Evolutionary conservation across 2,888 invertebrate genomes (phyloP), one percentile per base, ranked within the genome.

Genomic region (Pollenia angustigena): DNA sequence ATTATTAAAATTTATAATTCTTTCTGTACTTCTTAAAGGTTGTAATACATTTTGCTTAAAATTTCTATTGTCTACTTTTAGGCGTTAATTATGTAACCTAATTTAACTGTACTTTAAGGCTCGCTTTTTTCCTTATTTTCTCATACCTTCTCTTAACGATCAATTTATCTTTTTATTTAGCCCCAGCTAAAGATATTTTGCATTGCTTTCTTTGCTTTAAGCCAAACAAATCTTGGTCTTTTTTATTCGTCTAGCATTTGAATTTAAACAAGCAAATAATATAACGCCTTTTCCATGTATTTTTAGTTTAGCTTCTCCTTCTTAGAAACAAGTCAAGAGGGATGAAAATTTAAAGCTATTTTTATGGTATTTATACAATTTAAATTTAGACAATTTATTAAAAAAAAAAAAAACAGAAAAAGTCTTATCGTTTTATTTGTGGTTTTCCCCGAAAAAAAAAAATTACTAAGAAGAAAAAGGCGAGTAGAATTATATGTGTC

Each of bases 231-330:
- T 71, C 64, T 72, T 50, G 44, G 71, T 50, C 14, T 75, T 69
- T 52, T 23, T 64, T 48, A n/a, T n/a, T 66, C 52, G 69, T 83
- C 54, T 75, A 9, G n/a, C 11, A 81, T 81, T 86, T 75, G 1
- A 66, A 50, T 58, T 50, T 82, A 64, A 79, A 79, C 74, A 60
- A 85, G 56, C 50, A 79, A 64, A 79, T 62, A 60, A 74, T 68
- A 66, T 69, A 64, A 79, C 85, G 85, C 85, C 82, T 76, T 82
- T 86, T 80, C 64, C 62, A 79, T 85, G 85, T 82, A 56, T 62
- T 68, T 48, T 12, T 54, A 78, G 8, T 60, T 62, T 42, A 40
- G 14, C 18, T 12, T 40, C 7, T n/a, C 11, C 44, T 14, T 56
- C 4, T 44, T 44, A 4, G 12, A 11, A 54, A 42, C n/a, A 14